phyloP scores from a whole-genome alignment of 1,140 invertebrate species.

The Brachionus paranguensis region DNA sequence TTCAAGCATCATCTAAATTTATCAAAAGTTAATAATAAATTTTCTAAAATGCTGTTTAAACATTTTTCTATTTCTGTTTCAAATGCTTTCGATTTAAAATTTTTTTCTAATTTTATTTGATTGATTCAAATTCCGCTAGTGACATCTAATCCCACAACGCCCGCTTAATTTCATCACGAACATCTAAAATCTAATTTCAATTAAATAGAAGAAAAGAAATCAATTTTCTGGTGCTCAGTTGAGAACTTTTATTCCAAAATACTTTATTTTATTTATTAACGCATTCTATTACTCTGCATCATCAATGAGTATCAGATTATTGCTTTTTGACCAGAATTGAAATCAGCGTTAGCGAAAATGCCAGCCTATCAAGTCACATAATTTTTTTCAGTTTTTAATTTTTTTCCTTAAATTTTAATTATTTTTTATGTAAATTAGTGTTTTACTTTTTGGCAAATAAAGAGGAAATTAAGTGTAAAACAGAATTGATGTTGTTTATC shows the following conservation, averaged over 20 bases:
- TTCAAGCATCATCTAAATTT: background rate
- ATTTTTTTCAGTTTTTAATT: background rate
- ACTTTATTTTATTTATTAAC: background rate
- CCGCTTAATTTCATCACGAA: background rate
- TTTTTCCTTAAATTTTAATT: background rate
- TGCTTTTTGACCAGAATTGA: too few relatives aligned
- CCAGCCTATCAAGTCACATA: background rate
- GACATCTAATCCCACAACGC: background rate
- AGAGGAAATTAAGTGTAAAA: background rate
- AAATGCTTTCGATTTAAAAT: background rate
- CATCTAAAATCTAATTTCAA: background rate
- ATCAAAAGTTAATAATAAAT: background rate
- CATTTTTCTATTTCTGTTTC: background rate
- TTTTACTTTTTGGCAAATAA: background rate
- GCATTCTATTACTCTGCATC: background rate
- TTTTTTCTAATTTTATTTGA: background rate
- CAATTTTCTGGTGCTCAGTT: background rate
- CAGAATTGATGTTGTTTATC: background rate
- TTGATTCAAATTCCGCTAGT: background rate
- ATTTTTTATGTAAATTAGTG: background rate
- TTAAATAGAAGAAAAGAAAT: background rate
- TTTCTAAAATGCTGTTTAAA: background rate
- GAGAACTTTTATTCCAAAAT: background rate
- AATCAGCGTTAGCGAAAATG: too few relatives aligned
- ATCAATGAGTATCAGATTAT: background rate